These are phyloP conservation scores for Lophura swinhoii DNA, from an alignment of 2,797 vertebrate species.

Conservation along the genomic window DNA sequence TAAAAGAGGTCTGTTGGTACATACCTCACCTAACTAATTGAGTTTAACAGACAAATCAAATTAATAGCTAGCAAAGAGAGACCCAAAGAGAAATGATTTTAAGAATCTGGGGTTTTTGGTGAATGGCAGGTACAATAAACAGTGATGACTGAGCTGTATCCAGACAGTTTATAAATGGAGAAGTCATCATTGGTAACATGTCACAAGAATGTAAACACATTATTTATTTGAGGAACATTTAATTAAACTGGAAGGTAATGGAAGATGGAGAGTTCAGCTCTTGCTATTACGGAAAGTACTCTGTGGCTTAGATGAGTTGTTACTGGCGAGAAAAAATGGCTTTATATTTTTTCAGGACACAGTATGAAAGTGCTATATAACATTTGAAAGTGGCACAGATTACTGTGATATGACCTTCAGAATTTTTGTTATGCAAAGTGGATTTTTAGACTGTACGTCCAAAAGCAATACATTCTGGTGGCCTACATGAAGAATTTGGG, in stretches of 20 bases:
- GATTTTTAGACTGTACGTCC: neutral
- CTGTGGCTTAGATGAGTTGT: constrained; percentile 19
- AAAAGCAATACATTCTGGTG: neutral
- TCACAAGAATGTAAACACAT: constrained; percentile 58
- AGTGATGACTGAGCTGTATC: constrained; percentile 51
- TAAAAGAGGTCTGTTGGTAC: constrained; percentile 3
- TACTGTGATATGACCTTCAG: neutral
- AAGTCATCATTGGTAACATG: constrained; percentile 38
- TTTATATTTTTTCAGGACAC: constrained; percentile 29
- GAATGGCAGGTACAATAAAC: constrained; percentile 51
- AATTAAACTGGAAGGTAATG: constrained; percentile 74
- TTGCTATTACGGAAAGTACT: constrained; percentile 61
- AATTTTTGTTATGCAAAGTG: neutral
- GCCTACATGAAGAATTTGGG: neutral
- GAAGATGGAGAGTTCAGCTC: constrained; percentile 36
- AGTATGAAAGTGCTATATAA: neutral
- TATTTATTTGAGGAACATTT: constrained; percentile 72
- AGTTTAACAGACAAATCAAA: constrained; percentile 23
- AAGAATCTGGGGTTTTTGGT: constrained; percentile 33
- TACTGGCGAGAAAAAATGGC: constrained; percentile 3
- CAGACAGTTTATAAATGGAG: constrained; percentile 51
- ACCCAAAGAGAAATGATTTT: neutral
- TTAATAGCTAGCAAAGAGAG: constrained; percentile 54
- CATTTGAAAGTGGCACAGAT: neutral
- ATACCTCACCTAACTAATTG: constrained; percentile 31